A percentile compares a stretch with the other conserved stretches of the same genome.
phyloP scores from a whole-genome alignment of 2,113 vertebrate genomes.

The Dicrurus megarhynchus region DNA sequence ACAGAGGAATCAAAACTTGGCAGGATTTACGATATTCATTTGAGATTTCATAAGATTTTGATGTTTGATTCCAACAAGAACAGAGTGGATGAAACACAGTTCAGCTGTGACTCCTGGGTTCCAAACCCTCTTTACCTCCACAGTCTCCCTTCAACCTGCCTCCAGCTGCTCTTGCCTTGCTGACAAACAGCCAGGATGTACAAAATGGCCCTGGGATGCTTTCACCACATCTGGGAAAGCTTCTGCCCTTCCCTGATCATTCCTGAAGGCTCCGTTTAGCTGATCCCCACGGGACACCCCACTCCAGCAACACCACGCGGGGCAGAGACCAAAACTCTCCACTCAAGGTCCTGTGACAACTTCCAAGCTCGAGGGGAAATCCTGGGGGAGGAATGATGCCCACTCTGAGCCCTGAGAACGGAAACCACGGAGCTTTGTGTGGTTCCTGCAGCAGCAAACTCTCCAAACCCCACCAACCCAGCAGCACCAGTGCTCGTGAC shows the following conservation, averaged over 20 bases:
- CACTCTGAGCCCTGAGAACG: background rate
- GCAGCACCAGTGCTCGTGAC: too few relatives aligned
- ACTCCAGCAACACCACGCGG: background rate
- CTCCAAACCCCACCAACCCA: background rate
- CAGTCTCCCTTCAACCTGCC: background rate
- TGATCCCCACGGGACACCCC: background rate
- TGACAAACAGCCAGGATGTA: background rate
- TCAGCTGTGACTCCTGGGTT: background rate
- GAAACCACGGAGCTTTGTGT: background rate
- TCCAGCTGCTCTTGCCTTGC: background rate
- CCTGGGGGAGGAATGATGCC: background rate
- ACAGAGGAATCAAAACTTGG: background rate
- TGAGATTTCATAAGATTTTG: background rate
- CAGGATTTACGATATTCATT: background rate
- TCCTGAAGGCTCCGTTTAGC: background rate
- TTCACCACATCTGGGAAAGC: background rate
- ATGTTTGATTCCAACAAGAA: background rate
- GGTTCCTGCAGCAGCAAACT: background rate
- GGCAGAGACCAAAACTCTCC: background rate
- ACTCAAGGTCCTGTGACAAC: background rate
- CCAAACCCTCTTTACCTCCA: background rate
- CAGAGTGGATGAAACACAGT: background rate
- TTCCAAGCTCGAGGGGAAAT: background rate
- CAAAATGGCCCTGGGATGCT: background rate
- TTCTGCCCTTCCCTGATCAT: background rate